phyloP scores from a whole-genome alignment of 2,888 invertebrate genomes.

The Galerucella calmariensis region DNA sequence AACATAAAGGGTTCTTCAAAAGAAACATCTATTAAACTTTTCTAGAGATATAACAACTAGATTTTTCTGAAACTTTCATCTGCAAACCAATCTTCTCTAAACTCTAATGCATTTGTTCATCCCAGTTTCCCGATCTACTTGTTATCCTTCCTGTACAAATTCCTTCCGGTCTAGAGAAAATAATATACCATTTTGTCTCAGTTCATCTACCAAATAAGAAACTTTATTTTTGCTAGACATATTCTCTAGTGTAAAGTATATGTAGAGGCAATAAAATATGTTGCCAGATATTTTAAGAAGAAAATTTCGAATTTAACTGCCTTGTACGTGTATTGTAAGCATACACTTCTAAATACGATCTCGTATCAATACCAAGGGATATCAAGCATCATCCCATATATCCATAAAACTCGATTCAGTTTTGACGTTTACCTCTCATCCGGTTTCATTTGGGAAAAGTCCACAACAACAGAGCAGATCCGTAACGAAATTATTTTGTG shows the following conservation, averaged over 20 bases:
- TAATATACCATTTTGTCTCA: no score
- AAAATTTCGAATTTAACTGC: constrained; percentile 13
- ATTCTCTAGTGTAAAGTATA: not conserved
- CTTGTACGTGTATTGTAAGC: constrained; percentile 26
- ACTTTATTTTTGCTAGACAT: not conserved
- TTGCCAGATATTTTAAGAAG: not conserved
- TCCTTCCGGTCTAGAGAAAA: not conserved
- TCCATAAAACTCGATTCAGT: constrained; percentile 57
- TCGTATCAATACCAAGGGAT: constrained; percentile 46
- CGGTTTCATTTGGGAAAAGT: constrained; percentile 56
- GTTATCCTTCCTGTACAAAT: no score
- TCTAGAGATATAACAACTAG: no score
- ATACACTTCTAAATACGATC: constrained; percentile 15
- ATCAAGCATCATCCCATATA: constrained; percentile 53
- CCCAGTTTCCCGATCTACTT: not conserved
- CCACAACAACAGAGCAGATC: constrained; percentile 30
- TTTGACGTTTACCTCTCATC: constrained; percentile 55
- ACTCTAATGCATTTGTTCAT: not conserved
- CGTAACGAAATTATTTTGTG: not conserved
- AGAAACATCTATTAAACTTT: no score
- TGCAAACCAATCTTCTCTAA: no score
- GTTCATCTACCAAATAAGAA: no score
- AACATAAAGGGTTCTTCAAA: not conserved
- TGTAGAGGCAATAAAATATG: not conserved
- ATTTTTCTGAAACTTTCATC: no score